phyloP scores from a whole-genome alignment of 2,113 vertebrate species.

The Poicephalus meyeri region DNA sequence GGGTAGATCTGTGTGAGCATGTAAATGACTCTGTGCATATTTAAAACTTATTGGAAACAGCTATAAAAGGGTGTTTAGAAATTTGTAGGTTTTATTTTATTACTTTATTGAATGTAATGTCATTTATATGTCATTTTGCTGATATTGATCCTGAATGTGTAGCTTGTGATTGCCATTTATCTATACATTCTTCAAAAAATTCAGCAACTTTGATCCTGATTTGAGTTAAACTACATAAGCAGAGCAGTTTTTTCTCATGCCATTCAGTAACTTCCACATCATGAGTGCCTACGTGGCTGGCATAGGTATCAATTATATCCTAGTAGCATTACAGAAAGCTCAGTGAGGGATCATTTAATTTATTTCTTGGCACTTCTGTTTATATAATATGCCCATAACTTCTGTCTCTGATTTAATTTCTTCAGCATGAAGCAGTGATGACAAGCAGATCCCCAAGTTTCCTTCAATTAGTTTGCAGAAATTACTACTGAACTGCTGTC shows the following conservation, averaged over 20 bases:
- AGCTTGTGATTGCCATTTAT: neutral
- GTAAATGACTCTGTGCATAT: accelerated
- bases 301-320: neutral
- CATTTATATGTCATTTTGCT: neutral
- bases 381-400: neutral
- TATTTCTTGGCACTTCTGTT: neutral
- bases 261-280: neutral
- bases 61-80: neutral
- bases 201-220: neutral
- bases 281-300: neutral
- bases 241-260: neutral
- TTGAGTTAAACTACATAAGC: neutral
- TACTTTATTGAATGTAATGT: neutral
- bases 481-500: neutral
- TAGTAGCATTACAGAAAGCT: neutral
- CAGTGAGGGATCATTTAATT: neutral
- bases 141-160: neutral
- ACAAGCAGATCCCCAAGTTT: neutral
- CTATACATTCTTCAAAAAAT: neutral
- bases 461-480: neutral
- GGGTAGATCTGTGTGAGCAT: too few species aligned
- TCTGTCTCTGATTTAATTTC: neutral
- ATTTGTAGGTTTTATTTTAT: neutral
- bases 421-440: neutral
- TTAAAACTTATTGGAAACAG: neutral